These are phyloP conservation scores for Epicauta chinensis DNA, from an alignment of 1,140 invertebrate genomes.

Conservation along the genomic window DNA sequence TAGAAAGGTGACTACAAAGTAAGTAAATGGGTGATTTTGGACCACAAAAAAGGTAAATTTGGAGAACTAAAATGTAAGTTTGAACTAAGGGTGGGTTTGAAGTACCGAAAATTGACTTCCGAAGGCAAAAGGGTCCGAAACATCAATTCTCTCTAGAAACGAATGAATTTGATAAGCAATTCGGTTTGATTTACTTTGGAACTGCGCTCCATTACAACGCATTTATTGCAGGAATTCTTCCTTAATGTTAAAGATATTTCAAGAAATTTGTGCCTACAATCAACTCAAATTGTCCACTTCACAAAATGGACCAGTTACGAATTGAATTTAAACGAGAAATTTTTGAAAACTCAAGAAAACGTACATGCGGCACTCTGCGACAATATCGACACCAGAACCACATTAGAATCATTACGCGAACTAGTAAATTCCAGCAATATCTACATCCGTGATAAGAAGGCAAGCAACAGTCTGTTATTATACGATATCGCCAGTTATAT, in stretches of 20 bases:
- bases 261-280: constrained; percentile 51
- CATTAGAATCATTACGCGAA: constrained; percentile 77
- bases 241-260: constrained; percentile 86
- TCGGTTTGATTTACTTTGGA: too few species aligned
- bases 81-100: too few species aligned
- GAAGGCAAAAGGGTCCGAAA: too few species aligned
- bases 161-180: too few species aligned
- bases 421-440: constrained; percentile 76
- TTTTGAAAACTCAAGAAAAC: constrained; percentile 56
- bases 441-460: constrained; percentile 68
- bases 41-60: too few species aligned
- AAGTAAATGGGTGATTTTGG: too few species aligned
- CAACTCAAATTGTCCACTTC: constrained; percentile 51
- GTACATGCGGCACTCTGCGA: constrained; percentile 89
- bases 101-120: too few species aligned
- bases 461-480: constrained; percentile 55
- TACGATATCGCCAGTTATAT: constrained; percentile 72
- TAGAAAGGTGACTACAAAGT: too few species aligned
- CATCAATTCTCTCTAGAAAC: too few species aligned
- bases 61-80: too few species aligned
- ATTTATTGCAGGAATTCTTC: constrained; percentile 87
- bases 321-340: constrained; percentile 61
- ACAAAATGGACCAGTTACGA: constrained; percentile 60
- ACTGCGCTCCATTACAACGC: too few species aligned
- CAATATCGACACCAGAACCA: constrained; percentile 88